Evolutionary conservation across 2,113 vertebrate species (phyloP).

Genomic region (Burhinus bistriatus): DNA sequence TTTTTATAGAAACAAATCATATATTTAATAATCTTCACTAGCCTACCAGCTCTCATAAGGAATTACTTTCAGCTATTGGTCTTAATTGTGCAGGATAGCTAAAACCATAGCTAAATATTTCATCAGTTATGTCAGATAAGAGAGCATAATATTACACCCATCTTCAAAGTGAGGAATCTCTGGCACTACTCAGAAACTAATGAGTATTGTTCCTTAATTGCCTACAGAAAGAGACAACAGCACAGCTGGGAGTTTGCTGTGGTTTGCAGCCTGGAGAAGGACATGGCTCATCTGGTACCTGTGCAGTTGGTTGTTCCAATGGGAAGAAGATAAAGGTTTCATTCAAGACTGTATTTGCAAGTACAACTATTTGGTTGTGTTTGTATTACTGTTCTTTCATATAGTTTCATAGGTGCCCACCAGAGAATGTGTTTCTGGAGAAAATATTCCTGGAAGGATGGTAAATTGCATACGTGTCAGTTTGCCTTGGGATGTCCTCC

Average conservation of each 20-base stretch:
- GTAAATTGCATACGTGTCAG: neutral
- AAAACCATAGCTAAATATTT: neutral
- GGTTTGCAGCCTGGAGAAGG: neutral
- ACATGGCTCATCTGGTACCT: neutral
- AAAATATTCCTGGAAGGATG: neutral
- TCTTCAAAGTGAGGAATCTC: neutral
- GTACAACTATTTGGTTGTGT: neutral
- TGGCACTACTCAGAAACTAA: neutral
- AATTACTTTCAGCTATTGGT: neutral
- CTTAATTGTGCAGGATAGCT: neutral
- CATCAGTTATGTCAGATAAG: neutral
- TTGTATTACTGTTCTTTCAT: neutral
- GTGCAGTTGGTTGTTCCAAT: neutral
- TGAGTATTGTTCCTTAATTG: neutral
- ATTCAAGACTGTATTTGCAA: neutral
- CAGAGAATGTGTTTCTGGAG: neutral
- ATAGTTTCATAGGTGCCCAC: neutral
- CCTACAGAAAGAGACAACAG: neutral
- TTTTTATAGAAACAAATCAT: neutral
- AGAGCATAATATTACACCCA: neutral
- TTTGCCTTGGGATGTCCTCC: neutral
- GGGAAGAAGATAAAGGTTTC: neutral
- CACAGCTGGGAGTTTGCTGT: neutral
- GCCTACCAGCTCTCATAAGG: neutral
- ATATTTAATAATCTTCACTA: neutral